Evolutionary conservation across 2,113 vertebrate species (phyloP).

Genomic region (Cryptoleucopteryx plumbea): DNA sequence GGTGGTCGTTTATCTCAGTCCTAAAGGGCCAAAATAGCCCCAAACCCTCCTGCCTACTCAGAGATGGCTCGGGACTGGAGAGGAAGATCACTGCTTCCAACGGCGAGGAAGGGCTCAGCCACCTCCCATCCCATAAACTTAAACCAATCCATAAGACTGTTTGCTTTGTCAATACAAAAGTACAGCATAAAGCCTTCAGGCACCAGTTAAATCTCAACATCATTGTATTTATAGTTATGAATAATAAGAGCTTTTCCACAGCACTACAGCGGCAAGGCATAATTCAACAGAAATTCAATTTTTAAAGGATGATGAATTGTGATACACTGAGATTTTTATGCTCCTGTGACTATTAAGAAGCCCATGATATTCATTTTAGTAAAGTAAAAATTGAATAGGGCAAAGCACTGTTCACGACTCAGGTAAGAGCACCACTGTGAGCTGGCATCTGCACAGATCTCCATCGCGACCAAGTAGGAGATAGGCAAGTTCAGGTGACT

Average conservation of each 20-base stretch:
- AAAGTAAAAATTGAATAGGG: conserved; percentile 36
- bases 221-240: conserved; percentile 55
- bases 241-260: conserved; percentile 57
- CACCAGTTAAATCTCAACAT: conserved; percentile 43
- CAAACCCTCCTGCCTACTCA: neutral
- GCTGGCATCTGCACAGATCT: neutral
- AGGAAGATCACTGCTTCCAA: neutral
- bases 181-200: conserved; percentile 33
- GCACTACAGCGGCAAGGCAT: conserved; percentile 22
- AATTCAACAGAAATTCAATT: conserved; percentile 61
- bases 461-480: fast-evolving
- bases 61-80: fast-evolving
- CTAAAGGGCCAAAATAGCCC: neutral
- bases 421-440: neutral
- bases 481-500: neutral
- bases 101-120: neutral
- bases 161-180: conserved; percentile 39
- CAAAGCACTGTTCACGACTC: neutral
- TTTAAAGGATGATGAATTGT: conserved; percentile 59
- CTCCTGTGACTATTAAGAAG: conserved; percentile 55
- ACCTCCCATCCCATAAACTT: neutral
- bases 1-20: neutral
- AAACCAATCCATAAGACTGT: neutral
- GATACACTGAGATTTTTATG: conserved; percentile 58
- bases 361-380: conserved; percentile 39